A percentile compares a stretch with the other conserved stretches of the same genome.
phyloP scores from a whole-genome alignment of 1,140 invertebrate genomes.

The Planococcus citri region DNA sequence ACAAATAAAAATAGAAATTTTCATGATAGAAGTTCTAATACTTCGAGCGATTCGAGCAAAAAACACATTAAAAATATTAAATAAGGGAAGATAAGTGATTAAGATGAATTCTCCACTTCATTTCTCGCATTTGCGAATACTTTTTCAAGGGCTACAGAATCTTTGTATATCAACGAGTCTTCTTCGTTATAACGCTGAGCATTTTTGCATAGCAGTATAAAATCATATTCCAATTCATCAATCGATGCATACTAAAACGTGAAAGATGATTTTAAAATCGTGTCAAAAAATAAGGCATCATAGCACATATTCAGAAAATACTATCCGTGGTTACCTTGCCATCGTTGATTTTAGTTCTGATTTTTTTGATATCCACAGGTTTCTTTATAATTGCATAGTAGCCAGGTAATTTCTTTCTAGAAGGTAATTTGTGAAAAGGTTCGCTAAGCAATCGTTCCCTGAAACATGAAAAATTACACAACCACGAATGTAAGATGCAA shows the following conservation, averaged over 20 bases:
- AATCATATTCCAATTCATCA: slow-evolving; percentile 82
- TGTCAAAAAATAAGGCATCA: slow-evolving; percentile 29
- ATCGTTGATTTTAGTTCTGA: slow-evolving; percentile 70
- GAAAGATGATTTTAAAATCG: slow-evolving; percentile 5
- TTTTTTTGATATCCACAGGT: slow-evolving; percentile 90
- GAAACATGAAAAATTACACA: not conserved
- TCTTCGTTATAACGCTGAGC: slow-evolving; percentile 96
- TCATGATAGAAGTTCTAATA: too few relatives aligned
- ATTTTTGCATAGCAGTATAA: slow-evolving; percentile 87
- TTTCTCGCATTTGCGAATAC: slow-evolving; percentile 57
- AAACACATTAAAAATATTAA: not conserved
- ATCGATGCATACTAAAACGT: slow-evolving; percentile 60
- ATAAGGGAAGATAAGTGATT: not conserved
- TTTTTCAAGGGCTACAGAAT: slow-evolving; percentile 82
- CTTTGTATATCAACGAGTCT: slow-evolving; percentile 86
- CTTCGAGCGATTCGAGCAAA: too few relatives aligned
- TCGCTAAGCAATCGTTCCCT: slow-evolving; percentile 75
- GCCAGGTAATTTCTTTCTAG: slow-evolving; percentile 80
- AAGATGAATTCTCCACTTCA: not conserved
- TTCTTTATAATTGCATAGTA: slow-evolving; percentile 98
- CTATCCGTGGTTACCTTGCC: not conserved
- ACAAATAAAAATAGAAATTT: not conserved
- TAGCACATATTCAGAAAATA: too few relatives aligned
- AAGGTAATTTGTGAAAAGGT: slow-evolving; percentile 90
- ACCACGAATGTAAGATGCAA: too few relatives aligned